phyloP scores from a whole-genome alignment of 2,113 vertebrate species.

The Centropus unirufus region DNA sequence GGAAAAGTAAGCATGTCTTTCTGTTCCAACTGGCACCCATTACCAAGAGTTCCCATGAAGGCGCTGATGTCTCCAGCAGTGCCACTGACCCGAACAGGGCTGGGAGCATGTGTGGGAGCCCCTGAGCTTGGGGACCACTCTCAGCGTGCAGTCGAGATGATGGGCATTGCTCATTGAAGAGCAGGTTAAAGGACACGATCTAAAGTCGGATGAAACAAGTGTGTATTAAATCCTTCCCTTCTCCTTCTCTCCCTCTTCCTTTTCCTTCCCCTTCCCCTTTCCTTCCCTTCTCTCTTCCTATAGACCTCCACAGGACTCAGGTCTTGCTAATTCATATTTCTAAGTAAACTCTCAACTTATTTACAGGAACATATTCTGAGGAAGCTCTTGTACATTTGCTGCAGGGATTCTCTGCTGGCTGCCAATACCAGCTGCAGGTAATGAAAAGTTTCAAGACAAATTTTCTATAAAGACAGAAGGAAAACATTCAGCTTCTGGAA shows the following conservation, averaged over 20 bases:
- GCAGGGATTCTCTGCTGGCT: not conserved
- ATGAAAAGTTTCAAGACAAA: not conserved
- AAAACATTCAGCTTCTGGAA: not conserved
- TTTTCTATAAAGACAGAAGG: not conserved
- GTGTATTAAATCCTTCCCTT: not conserved
- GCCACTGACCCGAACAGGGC: not conserved
- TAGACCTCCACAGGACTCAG: not conserved
- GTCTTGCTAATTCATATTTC: not conserved
- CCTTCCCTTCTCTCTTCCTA: not conserved
- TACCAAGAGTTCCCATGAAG: not conserved
- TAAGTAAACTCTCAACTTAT: not conserved
- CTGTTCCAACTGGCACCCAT: not conserved
- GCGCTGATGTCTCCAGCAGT: not conserved
- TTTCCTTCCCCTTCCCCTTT: too few species aligned
- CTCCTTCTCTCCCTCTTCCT: too few species aligned
- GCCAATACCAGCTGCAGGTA: not conserved
- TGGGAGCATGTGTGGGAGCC: not conserved
- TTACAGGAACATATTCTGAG: not conserved
- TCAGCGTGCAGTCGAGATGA: fast-evolving
- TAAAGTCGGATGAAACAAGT: not conserved
- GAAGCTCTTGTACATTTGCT: not conserved
- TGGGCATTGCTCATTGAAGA: not conserved
- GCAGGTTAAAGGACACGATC: not conserved
- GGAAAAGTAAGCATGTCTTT: not conserved
- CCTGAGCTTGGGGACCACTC: fast-evolving